phyloP scores from a whole-genome alignment of 2,888 invertebrate species.

The Norana najaformis region DNA sequence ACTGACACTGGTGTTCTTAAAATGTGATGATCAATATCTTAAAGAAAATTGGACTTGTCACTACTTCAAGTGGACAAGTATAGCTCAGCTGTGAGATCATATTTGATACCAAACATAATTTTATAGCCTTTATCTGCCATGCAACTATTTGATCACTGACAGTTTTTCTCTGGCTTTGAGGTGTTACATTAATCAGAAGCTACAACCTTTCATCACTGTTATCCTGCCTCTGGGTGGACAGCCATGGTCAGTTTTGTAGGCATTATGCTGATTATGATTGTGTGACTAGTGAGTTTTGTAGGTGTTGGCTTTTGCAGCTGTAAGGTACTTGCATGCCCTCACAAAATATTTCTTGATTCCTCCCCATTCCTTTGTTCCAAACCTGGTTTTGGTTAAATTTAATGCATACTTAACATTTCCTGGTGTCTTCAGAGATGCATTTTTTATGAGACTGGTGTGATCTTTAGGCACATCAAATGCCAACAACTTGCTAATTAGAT shows the following conservation, averaged over 20 bases:
- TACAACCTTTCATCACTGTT: too few relatives aligned
- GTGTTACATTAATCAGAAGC: too few relatives aligned
- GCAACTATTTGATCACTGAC: too few relatives aligned
- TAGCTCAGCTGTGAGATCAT: too few relatives aligned
- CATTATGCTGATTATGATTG: background rate
- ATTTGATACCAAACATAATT: too few relatives aligned
- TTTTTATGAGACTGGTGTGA: background rate
- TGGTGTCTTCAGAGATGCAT: background rate
- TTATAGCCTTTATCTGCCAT: too few relatives aligned
- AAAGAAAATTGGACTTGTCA: background rate
- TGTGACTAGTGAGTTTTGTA: background rate
- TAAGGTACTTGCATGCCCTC: background rate
- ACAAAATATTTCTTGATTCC: background rate
- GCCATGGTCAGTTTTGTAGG: background rate
- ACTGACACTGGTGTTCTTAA: background rate
- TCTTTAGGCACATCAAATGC: slow-evolving; percentile 15
- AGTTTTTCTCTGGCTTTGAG: too few relatives aligned
- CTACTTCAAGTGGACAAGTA: background rate
- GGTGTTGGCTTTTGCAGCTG: slow-evolving; percentile 1
- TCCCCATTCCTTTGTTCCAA: background rate
- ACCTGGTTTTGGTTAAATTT: background rate
- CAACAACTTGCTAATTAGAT: slow-evolving; percentile 17
- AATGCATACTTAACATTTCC: slow-evolving; percentile 15
- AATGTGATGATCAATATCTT: too few relatives aligned
- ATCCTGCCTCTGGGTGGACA: too few relatives aligned